Evolutionary conservation across 2,113 vertebrate species (phyloP).

Genomic region (Notarius quadriscutis): DNA sequence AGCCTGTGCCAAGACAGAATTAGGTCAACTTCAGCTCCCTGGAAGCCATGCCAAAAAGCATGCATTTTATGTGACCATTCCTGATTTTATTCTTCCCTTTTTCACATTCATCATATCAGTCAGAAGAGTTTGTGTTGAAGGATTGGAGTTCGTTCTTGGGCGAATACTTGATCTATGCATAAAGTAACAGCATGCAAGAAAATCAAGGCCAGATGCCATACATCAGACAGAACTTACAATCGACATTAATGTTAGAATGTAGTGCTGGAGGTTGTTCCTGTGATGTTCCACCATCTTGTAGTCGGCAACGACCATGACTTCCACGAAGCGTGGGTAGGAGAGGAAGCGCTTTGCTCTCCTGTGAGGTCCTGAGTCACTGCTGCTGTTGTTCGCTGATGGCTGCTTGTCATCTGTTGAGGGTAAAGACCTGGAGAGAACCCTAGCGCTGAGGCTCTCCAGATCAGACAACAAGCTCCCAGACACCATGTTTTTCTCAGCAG

Average conservation of each 20-base stretch:
- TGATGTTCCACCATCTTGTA: constrained; percentile 95
- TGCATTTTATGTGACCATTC: constrained; percentile 67
- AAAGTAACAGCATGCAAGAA: background rate
- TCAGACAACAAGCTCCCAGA: constrained; percentile 70
- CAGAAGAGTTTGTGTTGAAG: constrained; percentile 55
- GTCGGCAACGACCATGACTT: constrained; percentile 98
- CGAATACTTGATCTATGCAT: background rate
- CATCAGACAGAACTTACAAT: constrained; percentile 84
- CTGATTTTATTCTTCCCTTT: constrained; percentile 68
- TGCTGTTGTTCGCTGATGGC: constrained; percentile 65
- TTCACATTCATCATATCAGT: constrained; percentile 70
- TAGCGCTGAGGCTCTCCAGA: constrained; percentile 72
- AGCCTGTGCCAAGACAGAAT: constrained; percentile 66
- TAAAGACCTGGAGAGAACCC: constrained; percentile 65
- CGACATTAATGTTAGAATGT: constrained; percentile 95
- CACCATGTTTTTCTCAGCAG: constrained; percentile 62
- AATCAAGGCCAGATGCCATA: background rate
- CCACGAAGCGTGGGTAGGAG: constrained; percentile 96
- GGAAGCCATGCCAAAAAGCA: constrained; percentile 28
- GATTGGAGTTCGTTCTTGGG: constrained; percentile 50
- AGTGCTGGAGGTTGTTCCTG: constrained; percentile 93
- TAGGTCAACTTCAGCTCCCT: constrained; percentile 66
- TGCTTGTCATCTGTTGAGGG: constrained; percentile 62
- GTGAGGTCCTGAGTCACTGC: constrained; percentile 76
- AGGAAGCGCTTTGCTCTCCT: constrained; percentile 91